Evolutionary conservation across 2,888 invertebrate genomes (phyloP).

Genomic region (Clostera curtula): DNA sequence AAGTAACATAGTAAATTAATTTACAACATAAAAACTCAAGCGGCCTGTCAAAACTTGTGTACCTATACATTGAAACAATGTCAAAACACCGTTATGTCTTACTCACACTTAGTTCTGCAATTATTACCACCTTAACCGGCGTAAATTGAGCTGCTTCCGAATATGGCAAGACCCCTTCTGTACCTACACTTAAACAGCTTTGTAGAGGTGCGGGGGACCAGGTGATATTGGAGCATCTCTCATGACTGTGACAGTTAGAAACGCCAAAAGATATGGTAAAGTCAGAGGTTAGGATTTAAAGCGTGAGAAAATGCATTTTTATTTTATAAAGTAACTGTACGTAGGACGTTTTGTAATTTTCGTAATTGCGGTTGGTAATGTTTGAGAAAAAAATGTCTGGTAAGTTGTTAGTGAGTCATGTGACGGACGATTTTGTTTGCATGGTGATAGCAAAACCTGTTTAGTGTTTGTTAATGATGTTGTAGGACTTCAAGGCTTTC

Average conservation of each 20-base stretch:
- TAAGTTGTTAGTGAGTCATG: no score
- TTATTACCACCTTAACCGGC: conserved; percentile 39
- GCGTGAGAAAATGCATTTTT: conserved; percentile 50
- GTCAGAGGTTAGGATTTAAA: conserved; percentile 54
- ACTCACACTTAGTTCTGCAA: conserved; percentile 50
- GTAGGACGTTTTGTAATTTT: conserved; percentile 5
- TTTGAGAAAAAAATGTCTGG: conserved; percentile 2
- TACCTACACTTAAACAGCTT: conserved; percentile 4
- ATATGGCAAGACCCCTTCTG: conserved; percentile 7
- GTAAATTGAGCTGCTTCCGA: conserved; percentile 22
- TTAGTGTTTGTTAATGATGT: no score
- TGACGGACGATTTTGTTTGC: no score
- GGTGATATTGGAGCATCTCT: conserved; percentile 32
- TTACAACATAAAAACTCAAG: background rate
- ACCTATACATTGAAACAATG: conserved; percentile 22
- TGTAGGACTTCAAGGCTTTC: no score
- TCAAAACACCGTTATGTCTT: conserved; percentile 50
- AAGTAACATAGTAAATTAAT: background rate
- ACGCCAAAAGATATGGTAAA: conserved; percentile 49
- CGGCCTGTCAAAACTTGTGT: background rate
- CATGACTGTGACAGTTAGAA: conserved; percentile 59
- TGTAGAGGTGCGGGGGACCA: conserved; percentile 22
- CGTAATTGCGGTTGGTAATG: conserved; percentile 2
- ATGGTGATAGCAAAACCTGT: no score
- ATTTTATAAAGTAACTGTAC: conserved; percentile 21